Conservation (phyloP, 2,888 invertebrate genomes). For the Hesperia comma region DNA sequence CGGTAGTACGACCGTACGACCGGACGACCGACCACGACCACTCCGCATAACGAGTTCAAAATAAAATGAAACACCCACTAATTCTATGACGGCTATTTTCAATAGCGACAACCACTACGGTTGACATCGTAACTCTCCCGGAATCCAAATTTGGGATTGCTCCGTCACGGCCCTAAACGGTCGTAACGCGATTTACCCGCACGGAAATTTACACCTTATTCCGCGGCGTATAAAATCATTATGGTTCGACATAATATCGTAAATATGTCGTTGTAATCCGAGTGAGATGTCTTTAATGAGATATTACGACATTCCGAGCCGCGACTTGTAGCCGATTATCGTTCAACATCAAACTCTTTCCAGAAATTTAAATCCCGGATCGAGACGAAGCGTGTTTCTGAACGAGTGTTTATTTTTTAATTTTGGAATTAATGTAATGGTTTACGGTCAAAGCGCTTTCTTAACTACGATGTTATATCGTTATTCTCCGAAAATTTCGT, state of each 20-base stretch:
- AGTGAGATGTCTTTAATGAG: constrained; percentile 70
- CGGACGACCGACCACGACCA: constrained; percentile 17
- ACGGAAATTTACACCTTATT: constrained; percentile 41
- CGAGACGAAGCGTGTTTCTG: constrained; percentile 71
- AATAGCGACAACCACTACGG: constrained; percentile 64
- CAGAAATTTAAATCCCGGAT: constrained; percentile 79
- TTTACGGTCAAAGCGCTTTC: constrained; percentile 53
- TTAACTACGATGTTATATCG: neutral
- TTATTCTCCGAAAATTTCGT: neutral
- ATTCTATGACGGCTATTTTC: constrained; percentile 64
- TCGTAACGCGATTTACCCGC: constrained; percentile 17
- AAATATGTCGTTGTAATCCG: constrained; percentile 59
- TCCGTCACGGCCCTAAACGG: constrained; percentile 37
- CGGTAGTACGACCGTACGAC: neutral
- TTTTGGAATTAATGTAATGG: constrained; percentile 72
- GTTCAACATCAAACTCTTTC: constrained; percentile 77
- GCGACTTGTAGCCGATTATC: constrained; percentile 70
- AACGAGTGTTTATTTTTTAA: constrained; percentile 72
- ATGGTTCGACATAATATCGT: constrained; percentile 51
- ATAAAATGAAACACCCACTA: constrained; percentile 56
- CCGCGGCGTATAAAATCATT: constrained; percentile 39
- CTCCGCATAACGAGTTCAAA: constrained; percentile 51
- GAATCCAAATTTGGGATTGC: constrained; percentile 74
- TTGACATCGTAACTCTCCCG: constrained; percentile 76
- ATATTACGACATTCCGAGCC: constrained; percentile 75